These are phyloP conservation scores for Gasterosteus aculeatus DNA, from an alignment of 2,113 vertebrate species.

Conservation along the genomic window DNA sequence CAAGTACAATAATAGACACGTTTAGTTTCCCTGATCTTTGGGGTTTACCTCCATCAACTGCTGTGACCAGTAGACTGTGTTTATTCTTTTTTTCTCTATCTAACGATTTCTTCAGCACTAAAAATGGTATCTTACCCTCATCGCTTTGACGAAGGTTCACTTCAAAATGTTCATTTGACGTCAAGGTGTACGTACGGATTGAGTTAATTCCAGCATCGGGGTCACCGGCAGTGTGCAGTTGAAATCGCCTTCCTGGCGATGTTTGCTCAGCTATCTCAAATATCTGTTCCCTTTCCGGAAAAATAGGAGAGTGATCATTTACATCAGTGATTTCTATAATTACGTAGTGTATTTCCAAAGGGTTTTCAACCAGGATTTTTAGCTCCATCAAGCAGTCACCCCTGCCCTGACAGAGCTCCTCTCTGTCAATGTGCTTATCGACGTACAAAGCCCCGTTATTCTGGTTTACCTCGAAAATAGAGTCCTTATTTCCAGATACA, in stretches of 20 bases:
- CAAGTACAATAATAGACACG: slow-evolving; percentile 71
- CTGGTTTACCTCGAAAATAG: slow-evolving; percentile 69
- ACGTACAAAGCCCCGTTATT: slow-evolving; percentile 71
- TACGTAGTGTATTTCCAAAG: slow-evolving; percentile 77
- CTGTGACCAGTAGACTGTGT: slow-evolving; percentile 62
- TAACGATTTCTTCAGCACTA: slow-evolving; percentile 71
- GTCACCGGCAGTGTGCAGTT: slow-evolving; percentile 80
- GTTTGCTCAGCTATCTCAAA: slow-evolving; percentile 74
- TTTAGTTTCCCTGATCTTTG: slow-evolving; percentile 57
- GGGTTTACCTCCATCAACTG: slow-evolving; percentile 78
- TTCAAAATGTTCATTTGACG: slow-evolving; percentile 69
- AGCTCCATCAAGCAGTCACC: slow-evolving; percentile 68
- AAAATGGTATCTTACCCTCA: slow-evolving; percentile 66
- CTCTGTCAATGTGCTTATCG: slow-evolving; percentile 73
- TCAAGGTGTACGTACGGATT: slow-evolving; percentile 76
- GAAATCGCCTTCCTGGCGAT: slow-evolving; percentile 71
- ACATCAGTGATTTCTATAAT: slow-evolving; percentile 76
- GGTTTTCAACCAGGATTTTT: slow-evolving; percentile 76
- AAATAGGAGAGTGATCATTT: slow-evolving; percentile 79
- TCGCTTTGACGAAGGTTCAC: slow-evolving; percentile 58
- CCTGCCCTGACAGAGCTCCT: slow-evolving; percentile 70
- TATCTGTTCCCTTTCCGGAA: slow-evolving; percentile 66
- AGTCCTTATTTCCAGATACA: slow-evolving; percentile 62
- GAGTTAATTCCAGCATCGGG: slow-evolving; percentile 79
- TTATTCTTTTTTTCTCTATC: slow-evolving; percentile 69